Conservation (phyloP, 1,140 invertebrate genomes). For the Zaprionus vittiger region DNA sequence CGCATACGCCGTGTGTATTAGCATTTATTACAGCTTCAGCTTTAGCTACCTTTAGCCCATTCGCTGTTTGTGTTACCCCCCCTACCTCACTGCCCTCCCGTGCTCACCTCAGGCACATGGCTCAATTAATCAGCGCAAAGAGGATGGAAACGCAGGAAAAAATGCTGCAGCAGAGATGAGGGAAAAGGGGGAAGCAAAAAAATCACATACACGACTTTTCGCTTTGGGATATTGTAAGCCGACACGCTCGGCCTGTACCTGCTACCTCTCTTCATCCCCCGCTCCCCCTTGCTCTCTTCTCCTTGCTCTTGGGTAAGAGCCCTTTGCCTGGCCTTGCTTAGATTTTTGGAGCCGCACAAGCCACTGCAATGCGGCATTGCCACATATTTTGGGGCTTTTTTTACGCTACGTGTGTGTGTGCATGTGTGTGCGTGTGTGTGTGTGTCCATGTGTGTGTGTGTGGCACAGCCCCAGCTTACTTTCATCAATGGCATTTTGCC, state of each 20-base stretch:
- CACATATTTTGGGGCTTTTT: conserved; percentile 1
- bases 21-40: conserved; percentile 29
- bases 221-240: conserved; percentile 78
- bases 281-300: not conserved
- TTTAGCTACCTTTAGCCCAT: not conserved
- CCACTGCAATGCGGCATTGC: conserved; percentile 64
- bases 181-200: conserved; percentile 29
- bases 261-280: not conserved
- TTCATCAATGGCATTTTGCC: conserved; percentile 82
- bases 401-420: not conserved
- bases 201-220: conserved; percentile 78
- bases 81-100: not conserved
- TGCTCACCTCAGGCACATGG: conserved; percentile 47
- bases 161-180: conserved; percentile 6
- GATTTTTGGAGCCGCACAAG: conserved; percentile 47
- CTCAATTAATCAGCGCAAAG: conserved; percentile 79
- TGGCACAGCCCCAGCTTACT: conserved; percentile 51
- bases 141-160: conserved; percentile 22
- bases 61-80: conserved; percentile 1
- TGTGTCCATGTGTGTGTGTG: not conserved
- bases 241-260: conserved; percentile 45
- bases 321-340: conserved; percentile 39
- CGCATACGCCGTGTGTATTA: conserved; percentile 68
- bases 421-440: not conserved
- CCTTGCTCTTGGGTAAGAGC: not conserved